These are phyloP conservation scores for Spongilla lacustris DNA, from an alignment of 37 sponge, comb jelly and placozoan species.

Conservation along the genomic window DNA sequence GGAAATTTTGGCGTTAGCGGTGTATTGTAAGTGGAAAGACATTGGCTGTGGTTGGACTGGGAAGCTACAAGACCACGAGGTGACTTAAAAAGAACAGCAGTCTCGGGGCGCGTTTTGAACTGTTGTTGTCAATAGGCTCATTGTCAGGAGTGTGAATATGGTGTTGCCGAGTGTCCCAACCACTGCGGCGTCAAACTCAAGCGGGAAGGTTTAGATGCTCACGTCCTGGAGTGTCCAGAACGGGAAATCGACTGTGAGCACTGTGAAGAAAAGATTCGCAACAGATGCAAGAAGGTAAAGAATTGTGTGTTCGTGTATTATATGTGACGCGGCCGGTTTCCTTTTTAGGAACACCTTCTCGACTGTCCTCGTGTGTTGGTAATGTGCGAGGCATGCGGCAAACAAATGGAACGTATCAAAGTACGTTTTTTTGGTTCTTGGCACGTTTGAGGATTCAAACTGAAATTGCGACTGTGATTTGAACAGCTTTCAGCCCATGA, in stretches of 20 bases:
- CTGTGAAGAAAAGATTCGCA: conserved; percentile 26
- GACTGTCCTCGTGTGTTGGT: conserved; percentile 15
- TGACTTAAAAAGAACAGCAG: background rate
- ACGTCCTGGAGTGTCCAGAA: conserved; percentile 38
- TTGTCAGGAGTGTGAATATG: conserved; percentile 39
- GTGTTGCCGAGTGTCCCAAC: conserved; percentile 44
- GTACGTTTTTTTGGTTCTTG: background rate
- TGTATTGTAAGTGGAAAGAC: conserved; percentile 44
- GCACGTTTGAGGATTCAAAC: background rate
- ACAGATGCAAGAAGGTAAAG: conserved; percentile 34
- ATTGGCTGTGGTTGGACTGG: conserved; percentile 73
- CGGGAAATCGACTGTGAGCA: conserved; percentile 38
- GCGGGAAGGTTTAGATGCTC: conserved; percentile 11
- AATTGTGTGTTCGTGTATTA: background rate
- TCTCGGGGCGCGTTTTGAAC: background rate
- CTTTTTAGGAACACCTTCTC: conserved; percentile 40
- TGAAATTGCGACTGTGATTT: background rate
- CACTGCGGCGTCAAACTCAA: conserved; percentile 26
- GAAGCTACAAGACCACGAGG: conserved; percentile 27
- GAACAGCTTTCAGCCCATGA: conserved; percentile 20
- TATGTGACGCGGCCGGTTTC: background rate
- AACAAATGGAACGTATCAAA: background rate
- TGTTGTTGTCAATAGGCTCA: conserved; percentile 22
- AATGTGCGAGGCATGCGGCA: conserved; percentile 26
- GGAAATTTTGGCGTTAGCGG: conserved; percentile 42